Evolutionary conservation across 2,888 invertebrate genomes (phyloP).

Genomic region (Icerya purchasi): DNA sequence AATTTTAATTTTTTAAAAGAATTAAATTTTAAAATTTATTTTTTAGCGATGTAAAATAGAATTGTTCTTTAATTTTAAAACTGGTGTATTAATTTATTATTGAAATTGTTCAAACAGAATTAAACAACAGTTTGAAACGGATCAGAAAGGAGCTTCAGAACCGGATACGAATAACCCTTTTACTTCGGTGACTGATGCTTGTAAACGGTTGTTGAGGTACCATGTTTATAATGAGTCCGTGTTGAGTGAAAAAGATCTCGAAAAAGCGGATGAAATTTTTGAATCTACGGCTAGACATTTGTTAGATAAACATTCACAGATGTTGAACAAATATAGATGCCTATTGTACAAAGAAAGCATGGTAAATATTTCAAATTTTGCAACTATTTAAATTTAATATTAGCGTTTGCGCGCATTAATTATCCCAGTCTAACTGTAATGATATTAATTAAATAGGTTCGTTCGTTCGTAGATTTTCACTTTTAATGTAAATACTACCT

Average conservation of each 20-base stretch:
- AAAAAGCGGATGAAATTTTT: constrained; percentile 46
- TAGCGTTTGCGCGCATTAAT: too few species aligned
- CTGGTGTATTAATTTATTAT: too few species aligned
- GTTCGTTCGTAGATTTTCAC: too few species aligned
- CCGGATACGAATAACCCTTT: constrained; percentile 54
- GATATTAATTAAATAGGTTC: too few species aligned
- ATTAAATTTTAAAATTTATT: too few species aligned
- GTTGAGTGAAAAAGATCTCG: constrained; percentile 36
- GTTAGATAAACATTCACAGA: constrained; percentile 42
- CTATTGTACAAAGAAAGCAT: constrained; percentile 54
- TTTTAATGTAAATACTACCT: too few species aligned
- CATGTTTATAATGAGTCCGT: constrained; percentile 50
- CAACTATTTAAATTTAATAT: too few species aligned
- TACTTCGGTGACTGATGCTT: constrained; percentile 46
- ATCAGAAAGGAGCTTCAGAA: constrained; percentile 48
- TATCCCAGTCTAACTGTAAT: too few species aligned
- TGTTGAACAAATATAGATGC: constrained; percentile 51
- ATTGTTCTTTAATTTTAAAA: too few species aligned
- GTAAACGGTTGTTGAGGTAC: constrained; percentile 49
- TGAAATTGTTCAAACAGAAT: too few species aligned
- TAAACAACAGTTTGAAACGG: constrained; percentile 49
- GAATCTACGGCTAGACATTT: constrained; percentile 43
- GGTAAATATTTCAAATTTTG: constrained; percentile 35
- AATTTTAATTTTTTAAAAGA: too few species aligned
- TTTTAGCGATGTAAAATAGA: too few species aligned